Percentiles rank a stretch among this genome's conserved stretches.
Conservation (phyloP, 2,797 vertebrate species). For the Eulemur albifrons region DNA sequence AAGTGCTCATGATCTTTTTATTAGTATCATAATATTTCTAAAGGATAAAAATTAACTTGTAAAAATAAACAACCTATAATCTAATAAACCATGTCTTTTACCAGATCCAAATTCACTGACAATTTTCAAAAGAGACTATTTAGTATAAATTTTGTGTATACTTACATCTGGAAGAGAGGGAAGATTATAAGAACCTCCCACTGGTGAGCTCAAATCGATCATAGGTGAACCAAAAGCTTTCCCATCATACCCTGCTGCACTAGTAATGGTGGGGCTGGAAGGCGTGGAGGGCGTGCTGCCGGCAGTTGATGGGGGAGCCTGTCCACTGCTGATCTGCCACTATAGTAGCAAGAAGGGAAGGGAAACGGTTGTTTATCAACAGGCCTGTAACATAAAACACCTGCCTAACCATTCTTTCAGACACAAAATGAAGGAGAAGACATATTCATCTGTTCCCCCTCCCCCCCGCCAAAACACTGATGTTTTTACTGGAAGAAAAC, state of each 20-base stretch:
- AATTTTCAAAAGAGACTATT: background rate
- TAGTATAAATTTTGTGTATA: slow-evolving; percentile 4
- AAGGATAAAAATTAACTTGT: background rate
- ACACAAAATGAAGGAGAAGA: background rate
- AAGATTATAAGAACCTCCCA: slow-evolving; percentile 85
- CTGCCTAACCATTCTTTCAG: background rate
- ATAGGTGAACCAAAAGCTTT: slow-evolving; percentile 81
- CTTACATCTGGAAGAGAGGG: slow-evolving; percentile 89
- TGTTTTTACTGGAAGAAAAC: background rate
- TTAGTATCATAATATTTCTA: background rate
- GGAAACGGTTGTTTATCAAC: background rate
- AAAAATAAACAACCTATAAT: background rate
- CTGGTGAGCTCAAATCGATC: slow-evolving; percentile 86
- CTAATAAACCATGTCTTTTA: background rate
- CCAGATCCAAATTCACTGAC: background rate
- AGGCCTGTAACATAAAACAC: background rate
- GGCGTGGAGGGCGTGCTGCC: slow-evolving; percentile 83
- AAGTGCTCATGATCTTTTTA: background rate
- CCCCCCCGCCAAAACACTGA: background rate
- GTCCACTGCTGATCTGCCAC: slow-evolving; percentile 86
- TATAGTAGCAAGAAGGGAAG: slow-evolving; percentile 41
- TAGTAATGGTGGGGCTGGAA: slow-evolving; percentile 87
- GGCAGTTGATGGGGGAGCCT: slow-evolving; percentile 77
- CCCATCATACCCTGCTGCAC: slow-evolving; percentile 83
- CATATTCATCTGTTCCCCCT: background rate